Conservation (phyloP, 23 tunicate genomes). For the Styela clava region DNA sequence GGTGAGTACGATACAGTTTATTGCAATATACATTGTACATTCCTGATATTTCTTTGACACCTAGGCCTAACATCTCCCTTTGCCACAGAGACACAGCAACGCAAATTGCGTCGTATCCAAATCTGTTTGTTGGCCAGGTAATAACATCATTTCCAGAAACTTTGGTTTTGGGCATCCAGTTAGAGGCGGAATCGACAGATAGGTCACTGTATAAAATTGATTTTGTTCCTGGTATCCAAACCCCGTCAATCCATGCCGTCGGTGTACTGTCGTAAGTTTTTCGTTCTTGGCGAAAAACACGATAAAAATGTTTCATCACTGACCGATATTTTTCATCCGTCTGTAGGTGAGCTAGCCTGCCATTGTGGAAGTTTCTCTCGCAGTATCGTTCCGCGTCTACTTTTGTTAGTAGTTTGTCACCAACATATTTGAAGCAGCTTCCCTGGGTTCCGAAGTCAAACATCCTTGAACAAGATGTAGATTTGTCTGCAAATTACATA, state of each 20-base stretch:
- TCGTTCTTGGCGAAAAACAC: slow-evolving; percentile 23
- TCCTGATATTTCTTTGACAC: slow-evolving; percentile 29
- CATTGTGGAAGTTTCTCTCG: slow-evolving; percentile 28
- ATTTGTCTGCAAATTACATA: background rate
- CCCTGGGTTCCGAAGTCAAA: slow-evolving; percentile 30
- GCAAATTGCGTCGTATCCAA: slow-evolving; percentile 48
- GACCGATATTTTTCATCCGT: slow-evolving; percentile 21
- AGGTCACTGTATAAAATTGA: slow-evolving; percentile 34
- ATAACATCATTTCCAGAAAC: slow-evolving; percentile 25
- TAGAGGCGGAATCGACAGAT: slow-evolving; percentile 24
- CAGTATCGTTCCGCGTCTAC: slow-evolving; percentile 42
- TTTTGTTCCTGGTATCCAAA: slow-evolving; percentile 35
- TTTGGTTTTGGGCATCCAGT: slow-evolving; percentile 49
- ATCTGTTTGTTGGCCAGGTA: slow-evolving; percentile 38
- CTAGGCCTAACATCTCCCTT: background rate
- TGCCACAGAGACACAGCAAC: slow-evolving; percentile 53
- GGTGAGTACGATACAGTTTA: slow-evolving; percentile 40
- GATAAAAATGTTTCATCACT: background rate
- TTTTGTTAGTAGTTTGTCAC: slow-evolving; percentile 35
- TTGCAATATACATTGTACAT: slow-evolving; percentile 60
- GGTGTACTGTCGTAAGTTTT: slow-evolving; percentile 34
- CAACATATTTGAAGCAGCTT: slow-evolving; percentile 59
- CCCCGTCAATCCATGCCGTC: slow-evolving; percentile 64
- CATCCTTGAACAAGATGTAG: slow-evolving; percentile 30
- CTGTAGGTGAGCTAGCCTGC: slow-evolving; percentile 37